Conservation (phyloP, 2,113 vertebrate genomes). For the Stictonetta naevosa region DNA sequence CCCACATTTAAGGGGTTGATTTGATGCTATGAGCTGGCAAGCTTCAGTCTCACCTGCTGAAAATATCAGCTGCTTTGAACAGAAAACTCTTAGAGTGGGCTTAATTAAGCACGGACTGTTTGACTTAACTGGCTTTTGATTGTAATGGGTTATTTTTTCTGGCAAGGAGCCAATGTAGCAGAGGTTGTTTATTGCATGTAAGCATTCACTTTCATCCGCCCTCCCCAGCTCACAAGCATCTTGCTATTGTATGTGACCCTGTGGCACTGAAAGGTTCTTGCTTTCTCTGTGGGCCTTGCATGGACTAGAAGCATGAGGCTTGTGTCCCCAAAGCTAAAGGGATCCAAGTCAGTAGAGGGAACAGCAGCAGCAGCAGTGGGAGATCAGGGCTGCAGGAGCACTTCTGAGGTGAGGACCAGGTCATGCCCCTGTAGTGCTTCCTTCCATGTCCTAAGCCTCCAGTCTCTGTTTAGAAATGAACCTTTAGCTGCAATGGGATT, state of each 20-base stretch:
- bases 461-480: background rate
- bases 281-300: slow-evolving; percentile 6
- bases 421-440: background rate
- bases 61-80: slow-evolving; percentile 68
- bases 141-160: slow-evolving; percentile 73
- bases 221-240: slow-evolving; percentile 18
- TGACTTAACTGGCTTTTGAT: slow-evolving; percentile 73
- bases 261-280: background rate
- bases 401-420: background rate
- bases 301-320: background rate
- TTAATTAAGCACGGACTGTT: slow-evolving; percentile 77
- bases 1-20: background rate
- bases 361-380: background rate
- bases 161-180: slow-evolving; percentile 49
- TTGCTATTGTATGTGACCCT: slow-evolving; percentile 34
- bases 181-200: slow-evolving; percentile 46
- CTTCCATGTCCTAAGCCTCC: background rate
- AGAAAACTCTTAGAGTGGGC: slow-evolving; percentile 50
- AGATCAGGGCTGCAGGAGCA: background rate
- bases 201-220: slow-evolving; percentile 39
- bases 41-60: slow-evolving; percentile 79
- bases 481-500: background rate
- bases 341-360: background rate
- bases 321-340: background rate
- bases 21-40: slow-evolving; percentile 69